Conservation (phyloP, 2,113 vertebrate species). For the Albula glossodonta region DNA sequence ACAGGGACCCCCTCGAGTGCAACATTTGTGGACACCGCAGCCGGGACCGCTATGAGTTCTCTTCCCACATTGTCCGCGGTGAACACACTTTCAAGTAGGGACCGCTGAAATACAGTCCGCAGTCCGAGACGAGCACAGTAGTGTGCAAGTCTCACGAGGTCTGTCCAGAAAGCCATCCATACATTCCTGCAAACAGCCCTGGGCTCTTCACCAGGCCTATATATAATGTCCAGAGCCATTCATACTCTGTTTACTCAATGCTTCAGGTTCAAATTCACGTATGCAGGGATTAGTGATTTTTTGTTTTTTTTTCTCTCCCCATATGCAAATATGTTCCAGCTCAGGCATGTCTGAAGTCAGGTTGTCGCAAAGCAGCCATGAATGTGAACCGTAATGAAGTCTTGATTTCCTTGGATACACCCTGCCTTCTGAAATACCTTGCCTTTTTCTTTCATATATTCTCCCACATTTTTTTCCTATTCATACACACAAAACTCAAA, state of each 20-base stretch:
- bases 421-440: not conserved
- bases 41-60: constrained; percentile 99
- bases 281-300: not conserved
- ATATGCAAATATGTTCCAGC: not conserved
- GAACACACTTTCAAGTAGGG: constrained; percentile 95
- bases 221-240: not conserved
- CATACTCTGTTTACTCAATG: constrained; percentile 5
- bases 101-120: not conserved
- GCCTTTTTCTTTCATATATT: not conserved
- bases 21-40: constrained; percentile 98
- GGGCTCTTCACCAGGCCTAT: not conserved
- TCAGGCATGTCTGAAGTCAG: constrained; percentile 9
- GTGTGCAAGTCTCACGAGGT: not conserved
- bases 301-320: not conserved
- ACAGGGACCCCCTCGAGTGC: constrained; percentile 98
- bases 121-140: not conserved
- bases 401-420: not conserved
- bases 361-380: constrained; percentile 16
- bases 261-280: not conserved
- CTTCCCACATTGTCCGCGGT: constrained; percentile 96
- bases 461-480: not conserved
- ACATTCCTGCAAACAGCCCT: too few relatives aligned
- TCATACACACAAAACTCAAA: not conserved
- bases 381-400: not conserved
- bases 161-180: not conserved